Percentiles rank a stretch among this genome's conserved stretches.
phyloP scores from a whole-genome alignment of 2,113 vertebrate genomes.

The Sterrhoptilus dennistouni region DNA sequence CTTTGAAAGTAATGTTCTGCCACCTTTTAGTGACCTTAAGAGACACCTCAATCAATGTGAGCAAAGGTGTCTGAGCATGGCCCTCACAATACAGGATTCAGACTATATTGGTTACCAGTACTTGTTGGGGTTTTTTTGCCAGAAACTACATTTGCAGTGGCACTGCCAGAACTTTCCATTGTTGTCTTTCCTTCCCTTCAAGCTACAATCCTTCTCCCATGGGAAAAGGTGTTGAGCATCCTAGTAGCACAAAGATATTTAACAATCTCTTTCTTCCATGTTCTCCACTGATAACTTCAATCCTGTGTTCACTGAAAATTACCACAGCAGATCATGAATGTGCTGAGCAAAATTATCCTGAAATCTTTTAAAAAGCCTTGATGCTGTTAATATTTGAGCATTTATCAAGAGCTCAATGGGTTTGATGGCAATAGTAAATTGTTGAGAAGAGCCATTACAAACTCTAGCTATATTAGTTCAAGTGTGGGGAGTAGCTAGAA shows the following conservation, averaged over 20 bases:
- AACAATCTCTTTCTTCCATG: neutral
- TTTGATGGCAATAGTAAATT: neutral
- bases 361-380: neutral
- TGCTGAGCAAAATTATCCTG: neutral
- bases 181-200: neutral
- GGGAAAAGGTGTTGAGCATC: neutral
- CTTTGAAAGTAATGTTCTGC: neutral
- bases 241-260: neutral
- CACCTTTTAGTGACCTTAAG: neutral
- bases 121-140: neutral
- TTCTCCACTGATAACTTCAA: neutral
- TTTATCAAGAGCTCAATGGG: neutral
- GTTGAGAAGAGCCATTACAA: neutral
- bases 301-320: neutral
- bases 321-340: neutral
- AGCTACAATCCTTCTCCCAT: neutral
- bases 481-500: neutral
- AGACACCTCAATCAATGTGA: neutral
- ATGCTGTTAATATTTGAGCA: neutral
- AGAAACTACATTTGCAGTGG: neutral
- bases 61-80: neutral
- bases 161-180: neutral
- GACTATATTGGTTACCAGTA: neutral
- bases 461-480: neutral
- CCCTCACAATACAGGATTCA: neutral